Evolutionary conservation across 30 jellyfish, hydroid and myxozoan genomes (phyloP).

Genomic region (Clytia hemisphaerica): DNA sequence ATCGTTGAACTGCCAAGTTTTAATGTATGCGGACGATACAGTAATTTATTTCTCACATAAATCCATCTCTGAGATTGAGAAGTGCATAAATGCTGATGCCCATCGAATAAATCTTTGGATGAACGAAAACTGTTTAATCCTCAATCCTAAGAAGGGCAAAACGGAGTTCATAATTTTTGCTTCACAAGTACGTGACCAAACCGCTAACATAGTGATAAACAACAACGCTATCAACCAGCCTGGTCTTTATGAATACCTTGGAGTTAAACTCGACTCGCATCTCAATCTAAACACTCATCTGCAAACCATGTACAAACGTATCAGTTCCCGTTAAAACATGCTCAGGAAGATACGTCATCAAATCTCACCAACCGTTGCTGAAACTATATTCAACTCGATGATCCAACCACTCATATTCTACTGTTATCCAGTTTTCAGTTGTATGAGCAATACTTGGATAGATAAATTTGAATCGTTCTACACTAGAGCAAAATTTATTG

Average conservation of each 20-base stretch:
- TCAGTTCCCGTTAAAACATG: constrained; percentile 23
- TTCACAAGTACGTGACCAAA: constrained; percentile 37
- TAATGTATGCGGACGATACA: constrained; percentile 55
- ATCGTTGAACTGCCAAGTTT: constrained; percentile 31
- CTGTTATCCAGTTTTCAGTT: constrained; percentile 36
- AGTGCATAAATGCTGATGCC: constrained; percentile 43
- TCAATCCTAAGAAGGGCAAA: constrained; percentile 13
- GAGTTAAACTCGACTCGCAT: constrained; percentile 50
- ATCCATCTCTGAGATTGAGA: constrained; percentile 21
- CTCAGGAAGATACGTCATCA: constrained; percentile 15
- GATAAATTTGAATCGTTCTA: constrained; percentile 47
- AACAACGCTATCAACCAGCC: constrained; percentile 19
- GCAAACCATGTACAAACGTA: constrained; percentile 19
- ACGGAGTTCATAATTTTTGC: constrained; percentile 7
- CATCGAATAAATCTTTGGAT: constrained; percentile 28
- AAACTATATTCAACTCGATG: constrained; percentile 33
- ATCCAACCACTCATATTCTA: constrained; percentile 46
- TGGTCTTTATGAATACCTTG: constrained; percentile 28
- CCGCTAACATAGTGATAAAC: constrained; percentile 14
- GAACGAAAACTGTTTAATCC: constrained; percentile 30
- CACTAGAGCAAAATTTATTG: constrained; percentile 51
- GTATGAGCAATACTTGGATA: constrained; percentile 4
- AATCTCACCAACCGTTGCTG: constrained; percentile 30
- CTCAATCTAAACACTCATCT: constrained; percentile 47
- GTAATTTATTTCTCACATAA: constrained; percentile 30